Base-by-base conservation (phyloP, 2,888 invertebrate species). In the Brenthis hecate region DNA sequence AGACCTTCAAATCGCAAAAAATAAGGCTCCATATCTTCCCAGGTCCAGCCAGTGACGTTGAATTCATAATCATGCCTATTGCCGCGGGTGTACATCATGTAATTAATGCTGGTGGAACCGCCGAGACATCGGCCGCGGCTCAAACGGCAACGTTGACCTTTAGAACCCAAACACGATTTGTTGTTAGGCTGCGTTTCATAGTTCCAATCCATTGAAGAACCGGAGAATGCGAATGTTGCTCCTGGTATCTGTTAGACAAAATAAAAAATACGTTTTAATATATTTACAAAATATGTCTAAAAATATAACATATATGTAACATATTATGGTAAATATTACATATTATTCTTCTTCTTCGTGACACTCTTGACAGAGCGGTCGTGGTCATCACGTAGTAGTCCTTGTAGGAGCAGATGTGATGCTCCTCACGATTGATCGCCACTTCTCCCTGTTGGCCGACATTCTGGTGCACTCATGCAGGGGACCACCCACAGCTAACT, bases 1-100 rank as follows among this genome's bases (percentile, higher is more conserved):
- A 88, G 72, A 0, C 88, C 85, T 72, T 90, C 89, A 70, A 80
- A 86, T 16, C 79, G 79, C 0, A 89, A 75, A 62, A 88, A 87
- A 71, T 86, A 88, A 0, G 88, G 88, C 68, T 80, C 69, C 1
- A 90, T 66, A 36, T 87, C 83, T 0, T 77, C 61, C 85, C 85
- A 88, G 43, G 77, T 73, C 90, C 90, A 90, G 11, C 84, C 87
- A 2, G 84, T 72, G 19, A 84, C 66, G 60, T 72, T 66, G 28
- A 82, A 79, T 13, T 81, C 77, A 65, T 82, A 88, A 76, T 89
- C 89, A 0, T 13, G 57, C 0, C 77, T 79, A 69, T 82, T 83
- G 3, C 89, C 89, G 43, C 90, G 84, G 1, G 81, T 79, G 76
- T 87, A 88, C 72, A 88, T 73, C 88, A 90, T 14, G 88, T 73